These are phyloP conservation scores for Panzeria rudis DNA, from an alignment of 2,888 invertebrate species.

Conservation along the genomic window DNA sequence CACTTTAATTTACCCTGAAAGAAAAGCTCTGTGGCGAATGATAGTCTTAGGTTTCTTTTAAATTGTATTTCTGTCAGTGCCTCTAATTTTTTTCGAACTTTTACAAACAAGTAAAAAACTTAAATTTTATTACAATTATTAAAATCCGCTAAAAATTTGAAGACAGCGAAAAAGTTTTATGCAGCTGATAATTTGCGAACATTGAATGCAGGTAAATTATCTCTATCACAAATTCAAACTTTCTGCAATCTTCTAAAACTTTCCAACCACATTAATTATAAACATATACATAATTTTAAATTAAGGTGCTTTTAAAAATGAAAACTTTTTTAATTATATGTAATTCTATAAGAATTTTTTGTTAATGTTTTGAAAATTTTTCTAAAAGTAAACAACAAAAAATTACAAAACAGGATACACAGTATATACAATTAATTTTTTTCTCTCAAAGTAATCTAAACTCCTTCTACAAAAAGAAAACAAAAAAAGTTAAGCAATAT, in stretches of 20 bases:
- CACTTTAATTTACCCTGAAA: no score
- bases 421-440: slow-evolving; percentile 69
- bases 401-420: slow-evolving; percentile 67
- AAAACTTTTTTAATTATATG: slow-evolving; percentile 15
- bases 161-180: neutral
- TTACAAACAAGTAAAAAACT: no score
- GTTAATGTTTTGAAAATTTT: slow-evolving; percentile 62
- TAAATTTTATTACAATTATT: no score
- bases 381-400: slow-evolving; percentile 43
- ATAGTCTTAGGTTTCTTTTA: no score
- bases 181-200: no score
- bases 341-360: slow-evolving; percentile 59
- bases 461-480: slow-evolving; percentile 12
- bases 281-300: neutral
- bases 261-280: neutral
- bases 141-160: no score
- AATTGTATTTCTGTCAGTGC: no score
- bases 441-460: slow-evolving; percentile 55
- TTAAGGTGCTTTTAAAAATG: slow-evolving; percentile 71
- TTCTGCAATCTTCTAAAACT: neutral
- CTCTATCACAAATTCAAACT: slow-evolving; percentile 8
- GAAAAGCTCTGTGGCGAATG: no score
- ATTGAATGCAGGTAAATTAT: neutral
- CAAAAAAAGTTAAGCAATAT: slow-evolving; percentile 66
- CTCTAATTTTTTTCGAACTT: no score